Evolutionary conservation across 2,797 vertebrate genomes (phyloP).

Genomic region (Malacoraja senta): DNA sequence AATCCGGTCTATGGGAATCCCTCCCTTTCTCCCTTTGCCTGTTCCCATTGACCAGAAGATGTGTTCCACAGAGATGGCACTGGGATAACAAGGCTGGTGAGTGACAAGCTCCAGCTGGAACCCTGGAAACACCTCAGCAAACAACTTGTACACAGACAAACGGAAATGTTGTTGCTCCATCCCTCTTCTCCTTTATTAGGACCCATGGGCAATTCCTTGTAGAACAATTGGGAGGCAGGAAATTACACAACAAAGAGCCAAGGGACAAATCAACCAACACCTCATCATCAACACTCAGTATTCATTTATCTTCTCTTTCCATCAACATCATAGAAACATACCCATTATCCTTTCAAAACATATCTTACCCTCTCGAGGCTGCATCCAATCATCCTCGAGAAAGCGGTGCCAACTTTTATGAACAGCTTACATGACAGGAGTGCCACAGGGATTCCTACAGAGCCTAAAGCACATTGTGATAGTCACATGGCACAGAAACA

Average conservation of each 20-base stretch:
- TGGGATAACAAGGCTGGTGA: not conserved
- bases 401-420: not conserved
- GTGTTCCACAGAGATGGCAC: not conserved
- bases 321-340: not conserved
- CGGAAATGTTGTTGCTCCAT: not conserved
- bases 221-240: not conserved
- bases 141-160: not conserved
- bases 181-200: not conserved
- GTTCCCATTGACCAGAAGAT: not conserved
- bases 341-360: not conserved
- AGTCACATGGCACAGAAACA: too few species aligned
- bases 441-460: not conserved
- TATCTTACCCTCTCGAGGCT: not conserved
- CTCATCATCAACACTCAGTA: not conserved
- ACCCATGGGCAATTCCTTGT: constrained; percentile 16
- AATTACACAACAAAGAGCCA: not conserved
- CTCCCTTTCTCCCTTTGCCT: not conserved
- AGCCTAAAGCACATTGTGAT: too few species aligned
- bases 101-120: not conserved
- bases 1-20: not conserved
- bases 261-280: not conserved
- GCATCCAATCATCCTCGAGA: not conserved
- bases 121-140: not conserved
- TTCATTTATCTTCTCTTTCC: not conserved
- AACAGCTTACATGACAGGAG: not conserved